phyloP scores from a whole-genome alignment of 2,113 vertebrate genomes.

The Pimephales promelas region DNA sequence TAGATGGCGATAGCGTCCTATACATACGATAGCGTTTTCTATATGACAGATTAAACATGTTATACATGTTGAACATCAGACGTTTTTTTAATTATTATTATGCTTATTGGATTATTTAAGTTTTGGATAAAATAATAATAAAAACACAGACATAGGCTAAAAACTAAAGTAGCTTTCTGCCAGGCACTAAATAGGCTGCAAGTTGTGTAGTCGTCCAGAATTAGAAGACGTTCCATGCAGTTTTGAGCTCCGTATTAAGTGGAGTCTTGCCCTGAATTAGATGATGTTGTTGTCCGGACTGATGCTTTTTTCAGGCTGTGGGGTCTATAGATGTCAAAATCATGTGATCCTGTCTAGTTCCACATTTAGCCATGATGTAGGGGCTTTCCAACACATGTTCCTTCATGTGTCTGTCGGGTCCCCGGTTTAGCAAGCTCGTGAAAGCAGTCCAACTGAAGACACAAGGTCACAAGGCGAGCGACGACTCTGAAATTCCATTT shows the following conservation, averaged over 20 bases:
- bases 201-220: background rate
- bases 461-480: conserved; percentile 22
- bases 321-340: conserved; percentile 53
- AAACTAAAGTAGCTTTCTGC: background rate
- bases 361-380: conserved; percentile 62
- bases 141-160: background rate
- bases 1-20: conserved; percentile 66
- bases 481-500: conserved; percentile 29
- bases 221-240: conserved; percentile 14
- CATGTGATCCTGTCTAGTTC: conserved; percentile 43
- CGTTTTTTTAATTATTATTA: background rate
- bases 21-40: background rate
- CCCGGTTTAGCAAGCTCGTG: conserved; percentile 40
- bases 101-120: background rate
- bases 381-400: conserved; percentile 72
- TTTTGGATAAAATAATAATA: no score
- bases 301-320: conserved; percentile 9
- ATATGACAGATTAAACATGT: background rate
- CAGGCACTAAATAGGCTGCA: background rate
- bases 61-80: background rate
- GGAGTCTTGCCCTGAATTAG: conserved; percentile 36
- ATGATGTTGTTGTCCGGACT: conserved; percentile 41
- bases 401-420: conserved; percentile 53
- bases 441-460: conserved; percentile 16
- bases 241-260: conserved; percentile 1